phyloP scores from a whole-genome alignment of 2,797 vertebrate genomes.

The Epinephelus malabaricus region DNA sequence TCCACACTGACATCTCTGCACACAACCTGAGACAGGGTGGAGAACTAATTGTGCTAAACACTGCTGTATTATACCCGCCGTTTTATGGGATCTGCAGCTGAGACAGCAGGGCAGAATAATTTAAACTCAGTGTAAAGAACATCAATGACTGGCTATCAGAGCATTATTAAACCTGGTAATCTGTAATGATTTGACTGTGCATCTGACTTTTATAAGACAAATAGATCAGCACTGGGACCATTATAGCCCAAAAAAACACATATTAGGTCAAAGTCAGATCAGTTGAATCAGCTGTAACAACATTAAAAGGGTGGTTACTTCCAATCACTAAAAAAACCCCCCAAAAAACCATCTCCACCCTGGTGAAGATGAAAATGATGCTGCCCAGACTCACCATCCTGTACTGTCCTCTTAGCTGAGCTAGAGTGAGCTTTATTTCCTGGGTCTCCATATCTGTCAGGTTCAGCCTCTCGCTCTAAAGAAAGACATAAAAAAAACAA shows the following conservation, averaged over 20 bases:
- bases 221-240: conserved; percentile 15
- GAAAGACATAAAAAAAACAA: neutral
- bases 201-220: neutral
- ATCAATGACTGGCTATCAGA: conserved; percentile 10
- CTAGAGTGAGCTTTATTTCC: conserved; percentile 65
- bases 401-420: conserved; percentile 68
- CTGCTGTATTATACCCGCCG: conserved; percentile 25
- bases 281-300: conserved; percentile 17
- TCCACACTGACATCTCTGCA: conserved; percentile 45
- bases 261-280: conserved; percentile 6
- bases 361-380: conserved; percentile 10
- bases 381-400: conserved; percentile 76
- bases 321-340: neutral
- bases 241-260: neutral
- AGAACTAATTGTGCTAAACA: conserved; percentile 54
- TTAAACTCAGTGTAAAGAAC: conserved; percentile 34
- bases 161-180: conserved; percentile 27
- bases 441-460: conserved; percentile 68
- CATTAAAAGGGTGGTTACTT: conserved; percentile 15
- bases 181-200: conserved; percentile 2
- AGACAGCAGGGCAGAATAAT: conserved; percentile 29
- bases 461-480: conserved; percentile 73
- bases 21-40: conserved; percentile 42
- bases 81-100: conserved; percentile 32
- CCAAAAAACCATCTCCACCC: neutral